A percentile compares a stretch with the other conserved stretches of the same genome.
Evolutionary conservation across 2,113 vertebrate species (phyloP).

Genomic region (Colinus virginianus): DNA sequence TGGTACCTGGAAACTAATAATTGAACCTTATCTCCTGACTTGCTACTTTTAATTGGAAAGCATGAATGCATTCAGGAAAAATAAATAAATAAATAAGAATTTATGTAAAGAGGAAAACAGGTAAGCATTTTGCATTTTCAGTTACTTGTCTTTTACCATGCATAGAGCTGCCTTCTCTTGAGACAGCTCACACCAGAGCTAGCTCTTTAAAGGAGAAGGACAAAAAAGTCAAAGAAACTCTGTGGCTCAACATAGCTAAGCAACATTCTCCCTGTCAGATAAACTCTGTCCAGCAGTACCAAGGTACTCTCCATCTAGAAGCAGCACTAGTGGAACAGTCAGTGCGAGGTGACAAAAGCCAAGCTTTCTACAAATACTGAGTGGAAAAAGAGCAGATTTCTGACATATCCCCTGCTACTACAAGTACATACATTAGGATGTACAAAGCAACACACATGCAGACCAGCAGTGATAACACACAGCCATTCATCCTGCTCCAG

Average conservation of each 20-base stretch:
- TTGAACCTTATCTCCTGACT: not conserved
- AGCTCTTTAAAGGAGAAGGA: not conserved
- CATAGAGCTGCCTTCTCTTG: not conserved
- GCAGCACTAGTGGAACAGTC: not conserved
- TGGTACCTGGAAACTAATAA: not conserved
- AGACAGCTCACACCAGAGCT: not conserved
- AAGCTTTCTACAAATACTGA: not conserved
- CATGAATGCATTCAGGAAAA: not conserved
- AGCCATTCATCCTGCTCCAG: not conserved
- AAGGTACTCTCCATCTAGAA: not conserved
- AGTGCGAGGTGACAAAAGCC: accelerated
- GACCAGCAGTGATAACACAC: not conserved
- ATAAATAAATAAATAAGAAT: no score
- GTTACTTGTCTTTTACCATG: not conserved
- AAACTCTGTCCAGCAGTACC: not conserved
- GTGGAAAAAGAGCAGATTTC: not conserved
- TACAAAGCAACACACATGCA: not conserved
- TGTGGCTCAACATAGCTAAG: not conserved
- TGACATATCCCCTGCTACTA: not conserved
- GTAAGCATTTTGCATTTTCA: not conserved
- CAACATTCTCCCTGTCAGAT: not conserved
- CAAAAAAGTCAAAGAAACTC: not conserved
- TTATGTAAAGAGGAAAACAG: not conserved
- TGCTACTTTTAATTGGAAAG: not conserved
- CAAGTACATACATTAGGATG: not conserved